Base-by-base conservation (phyloP, 2,113 vertebrate genomes). In the Petaurus breviceps region DNA sequence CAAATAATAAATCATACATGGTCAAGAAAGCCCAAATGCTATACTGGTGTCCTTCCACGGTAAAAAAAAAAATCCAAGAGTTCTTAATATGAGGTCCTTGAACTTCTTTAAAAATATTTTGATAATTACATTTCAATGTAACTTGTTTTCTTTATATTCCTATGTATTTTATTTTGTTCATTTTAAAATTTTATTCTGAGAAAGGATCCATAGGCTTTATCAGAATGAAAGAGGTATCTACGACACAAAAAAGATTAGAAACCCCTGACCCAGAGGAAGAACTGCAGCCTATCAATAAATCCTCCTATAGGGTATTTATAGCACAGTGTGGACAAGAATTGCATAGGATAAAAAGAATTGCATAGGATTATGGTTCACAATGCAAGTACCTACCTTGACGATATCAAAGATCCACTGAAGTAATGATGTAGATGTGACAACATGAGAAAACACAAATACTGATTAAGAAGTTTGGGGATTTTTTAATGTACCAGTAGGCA, bases 371-470 rank as follows among this genome's bases (percentile, higher is more conserved):
- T n/a, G 37, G 37, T 84, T 22, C 16, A 43, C 2, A 84, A 77
- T n/a, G 61, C 14, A 77, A 77, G 61, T 77, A 77, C 61, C 61
- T 37, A 77, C 16, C 31, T 68, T 77, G 6, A 77, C n/a, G 4
- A 77, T 37, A 77, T 77, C 37, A 77, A 77, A 77, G 37, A 43
- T 43, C 16, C n/a, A 43, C 68, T 84, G 16, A 77, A 77, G 31
- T n/a, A 77, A 22, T 43, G 68, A 8, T 3, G 5, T 8, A 84
- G 16, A 84, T 52, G 5, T 51, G 54, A 94, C 96, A 55, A 94
- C 91, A 19, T 26, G 95, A 0, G 6, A 94, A 95, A 94, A 94
- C 16, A 49, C 25, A 96, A 94, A 93, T 94, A 90, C 24, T 96
- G 31, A 93, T 92, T 16, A 93, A 92, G 51, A 93, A 3, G 94